Conservation (phyloP, 1,140 invertebrate genomes). For the Babylonia areolata region DNA sequence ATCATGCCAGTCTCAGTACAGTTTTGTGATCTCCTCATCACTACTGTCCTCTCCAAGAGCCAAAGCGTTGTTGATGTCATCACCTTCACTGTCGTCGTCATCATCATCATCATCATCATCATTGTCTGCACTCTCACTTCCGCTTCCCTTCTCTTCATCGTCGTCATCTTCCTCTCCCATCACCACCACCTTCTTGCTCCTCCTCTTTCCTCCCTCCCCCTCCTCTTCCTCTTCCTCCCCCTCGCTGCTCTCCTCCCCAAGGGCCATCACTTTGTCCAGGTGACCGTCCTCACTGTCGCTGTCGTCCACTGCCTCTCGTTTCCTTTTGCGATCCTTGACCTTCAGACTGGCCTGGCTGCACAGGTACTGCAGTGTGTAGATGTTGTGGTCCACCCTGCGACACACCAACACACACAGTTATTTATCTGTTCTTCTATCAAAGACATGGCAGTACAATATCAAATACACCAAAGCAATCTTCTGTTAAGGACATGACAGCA, state of each 20-base stretch:
- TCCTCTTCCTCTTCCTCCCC: conserved; percentile 25
- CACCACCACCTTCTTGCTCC: not conserved
- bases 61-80: too few relatives aligned
- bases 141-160: not conserved
- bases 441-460: too few relatives aligned
- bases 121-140: too few relatives aligned
- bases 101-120: too few relatives aligned
- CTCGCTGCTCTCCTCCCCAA: conserved; percentile 30
- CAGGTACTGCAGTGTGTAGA: conserved; percentile 69
- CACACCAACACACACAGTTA: not conserved
- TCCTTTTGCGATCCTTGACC: conserved; percentile 42
- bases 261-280: not conserved
- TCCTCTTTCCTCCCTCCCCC: not conserved
- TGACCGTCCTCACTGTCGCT: not conserved
- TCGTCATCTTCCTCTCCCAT: conserved; percentile 13
- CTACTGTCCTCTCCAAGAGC: conserved; percentile 32
- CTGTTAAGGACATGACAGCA: too few relatives aligned
- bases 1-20: conserved; percentile 4
- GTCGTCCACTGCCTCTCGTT: not conserved
- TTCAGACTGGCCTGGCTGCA: conserved; percentile 58
- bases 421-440: too few relatives aligned
- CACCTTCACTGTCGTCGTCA: too few relatives aligned
- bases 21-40: conserved; percentile 27
- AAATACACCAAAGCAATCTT: too few relatives aligned
- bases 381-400: conserved; percentile 70